phyloP scores from a whole-genome alignment of 2,888 invertebrate species.

The Thereva nobilitata region DNA sequence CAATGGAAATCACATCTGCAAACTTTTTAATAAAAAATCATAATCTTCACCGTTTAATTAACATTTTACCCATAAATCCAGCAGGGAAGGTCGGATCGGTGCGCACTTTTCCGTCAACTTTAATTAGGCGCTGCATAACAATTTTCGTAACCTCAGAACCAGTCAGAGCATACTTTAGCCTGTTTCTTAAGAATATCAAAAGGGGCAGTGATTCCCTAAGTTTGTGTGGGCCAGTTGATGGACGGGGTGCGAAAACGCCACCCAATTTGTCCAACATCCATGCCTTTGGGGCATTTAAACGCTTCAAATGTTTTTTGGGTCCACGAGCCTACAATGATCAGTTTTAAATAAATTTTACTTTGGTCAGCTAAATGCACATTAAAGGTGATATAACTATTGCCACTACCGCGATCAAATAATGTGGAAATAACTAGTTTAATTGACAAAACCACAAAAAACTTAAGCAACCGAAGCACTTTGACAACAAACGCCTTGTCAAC shows the following conservation, averaged over 20 bases:
- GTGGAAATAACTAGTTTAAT: constrained; percentile 1
- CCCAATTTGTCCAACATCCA: constrained; percentile 99
- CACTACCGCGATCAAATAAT: background rate
- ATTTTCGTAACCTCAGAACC: constrained; percentile 97
- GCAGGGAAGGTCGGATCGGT: constrained; percentile 97
- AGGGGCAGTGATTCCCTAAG: constrained; percentile 95
- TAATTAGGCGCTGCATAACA: constrained; percentile 96
- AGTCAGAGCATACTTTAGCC: constrained; percentile 97
- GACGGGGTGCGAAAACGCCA: constrained; percentile 96
- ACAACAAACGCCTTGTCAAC: constrained; percentile 15
- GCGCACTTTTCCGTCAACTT: constrained; percentile 97
- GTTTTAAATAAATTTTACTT: constrained; percentile 31
- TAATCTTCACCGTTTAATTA: too few species aligned
- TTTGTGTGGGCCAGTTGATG: constrained; percentile 97
- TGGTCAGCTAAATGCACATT: background rate
- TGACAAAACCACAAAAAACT: background rate
- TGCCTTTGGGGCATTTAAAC: constrained; percentile 98
- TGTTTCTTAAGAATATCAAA: constrained; percentile 94
- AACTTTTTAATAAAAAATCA: constrained; percentile 44
- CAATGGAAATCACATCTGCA: constrained; percentile 97
- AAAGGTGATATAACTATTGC: background rate
- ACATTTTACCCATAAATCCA: constrained; percentile 91
- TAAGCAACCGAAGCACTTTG: background rate
- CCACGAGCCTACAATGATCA: constrained; percentile 82
- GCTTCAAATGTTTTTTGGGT: constrained; percentile 99